Conservation (phyloP, 2,888 invertebrate species). For the Noctua janthe region DNA sequence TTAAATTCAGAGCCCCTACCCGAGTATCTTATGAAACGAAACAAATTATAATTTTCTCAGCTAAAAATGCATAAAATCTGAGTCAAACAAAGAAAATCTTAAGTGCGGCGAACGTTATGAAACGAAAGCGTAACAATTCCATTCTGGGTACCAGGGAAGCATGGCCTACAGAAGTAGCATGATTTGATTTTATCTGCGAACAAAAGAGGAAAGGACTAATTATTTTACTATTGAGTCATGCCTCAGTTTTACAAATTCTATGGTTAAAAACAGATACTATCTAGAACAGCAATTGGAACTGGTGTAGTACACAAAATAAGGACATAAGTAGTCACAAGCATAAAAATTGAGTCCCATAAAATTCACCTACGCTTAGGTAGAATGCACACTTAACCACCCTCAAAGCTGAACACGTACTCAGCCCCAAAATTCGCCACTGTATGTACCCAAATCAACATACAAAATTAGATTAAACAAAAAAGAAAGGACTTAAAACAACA, state of each 20-base stretch:
- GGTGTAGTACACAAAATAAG: not conserved
- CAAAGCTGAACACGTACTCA: constrained; percentile 29
- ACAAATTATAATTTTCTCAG: not conserved
- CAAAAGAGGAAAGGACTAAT: not conserved
- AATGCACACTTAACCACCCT: constrained; percentile 10
- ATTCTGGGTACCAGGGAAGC: not conserved
- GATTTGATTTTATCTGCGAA: not conserved
- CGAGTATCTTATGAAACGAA: not conserved
- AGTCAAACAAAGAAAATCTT: not conserved
- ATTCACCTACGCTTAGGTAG: constrained; percentile 8
- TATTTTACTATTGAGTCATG: too few relatives aligned
- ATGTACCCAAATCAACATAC: constrained; percentile 63
- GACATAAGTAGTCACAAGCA: not conserved
- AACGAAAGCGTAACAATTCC: not conserved
- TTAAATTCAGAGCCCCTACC: not conserved
- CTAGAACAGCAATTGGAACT: not conserved
- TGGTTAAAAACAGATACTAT: too few relatives aligned
- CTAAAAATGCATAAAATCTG: not conserved
- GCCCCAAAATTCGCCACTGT: constrained; percentile 28
- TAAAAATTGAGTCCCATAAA: not conserved
- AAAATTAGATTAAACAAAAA: constrained; percentile 63
- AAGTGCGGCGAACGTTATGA: not conserved
- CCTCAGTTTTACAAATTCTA: not conserved
- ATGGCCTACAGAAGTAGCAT: not conserved
- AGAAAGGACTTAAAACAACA: constrained; percentile 59